These are phyloP conservation scores for Barbus barbus DNA, from an alignment of 2,113 vertebrate species.

Conservation along the genomic window DNA sequence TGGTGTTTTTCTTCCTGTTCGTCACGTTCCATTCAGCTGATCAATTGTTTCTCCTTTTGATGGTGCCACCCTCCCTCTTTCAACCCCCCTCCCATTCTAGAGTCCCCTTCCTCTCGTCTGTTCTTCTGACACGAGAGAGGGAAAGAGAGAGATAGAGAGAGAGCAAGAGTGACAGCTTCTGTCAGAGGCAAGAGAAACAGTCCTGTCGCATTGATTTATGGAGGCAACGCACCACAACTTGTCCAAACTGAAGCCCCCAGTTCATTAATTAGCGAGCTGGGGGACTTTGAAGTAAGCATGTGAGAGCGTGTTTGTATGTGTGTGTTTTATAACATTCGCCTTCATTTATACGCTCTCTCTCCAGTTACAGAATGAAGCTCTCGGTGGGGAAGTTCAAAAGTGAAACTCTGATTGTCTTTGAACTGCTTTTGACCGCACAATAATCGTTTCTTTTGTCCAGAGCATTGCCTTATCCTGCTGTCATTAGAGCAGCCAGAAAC, in stretches of 20 bases:
- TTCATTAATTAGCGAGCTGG: conserved; percentile 99
- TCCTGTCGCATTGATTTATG: conserved; percentile 99
- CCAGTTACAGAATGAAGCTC: conserved; percentile 79
- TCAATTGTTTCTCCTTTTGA: conserved; percentile 93
- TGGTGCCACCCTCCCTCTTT: conserved; percentile 69
- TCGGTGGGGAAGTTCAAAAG: conserved; percentile 79
- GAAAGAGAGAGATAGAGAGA: neutral
- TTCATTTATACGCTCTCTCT: conserved; percentile 84
- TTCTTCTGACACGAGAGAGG: conserved; percentile 91
- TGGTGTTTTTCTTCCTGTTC: conserved; percentile 81
- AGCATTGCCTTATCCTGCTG: conserved; percentile 90
- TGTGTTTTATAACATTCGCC: conserved; percentile 81
- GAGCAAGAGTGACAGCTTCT: conserved; percentile 86
- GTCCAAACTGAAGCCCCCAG: conserved; percentile 98
- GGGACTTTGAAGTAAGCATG: conserved; percentile 97
- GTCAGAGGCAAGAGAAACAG: conserved; percentile 93
- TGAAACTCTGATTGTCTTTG: conserved; percentile 92
- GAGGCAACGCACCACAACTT: conserved; percentile 97
- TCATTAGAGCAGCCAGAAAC: conserved; percentile 76
- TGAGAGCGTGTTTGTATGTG: conserved; percentile 47
- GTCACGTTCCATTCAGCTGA: conserved; percentile 87
- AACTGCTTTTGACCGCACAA: conserved; percentile 96
- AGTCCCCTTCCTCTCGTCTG: conserved; percentile 75
- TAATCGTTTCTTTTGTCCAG: conserved; percentile 97
- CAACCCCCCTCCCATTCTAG: conserved; percentile 55